Base-by-base conservation (phyloP, 2,888 invertebrate species). In the Eurytoma californica region DNA sequence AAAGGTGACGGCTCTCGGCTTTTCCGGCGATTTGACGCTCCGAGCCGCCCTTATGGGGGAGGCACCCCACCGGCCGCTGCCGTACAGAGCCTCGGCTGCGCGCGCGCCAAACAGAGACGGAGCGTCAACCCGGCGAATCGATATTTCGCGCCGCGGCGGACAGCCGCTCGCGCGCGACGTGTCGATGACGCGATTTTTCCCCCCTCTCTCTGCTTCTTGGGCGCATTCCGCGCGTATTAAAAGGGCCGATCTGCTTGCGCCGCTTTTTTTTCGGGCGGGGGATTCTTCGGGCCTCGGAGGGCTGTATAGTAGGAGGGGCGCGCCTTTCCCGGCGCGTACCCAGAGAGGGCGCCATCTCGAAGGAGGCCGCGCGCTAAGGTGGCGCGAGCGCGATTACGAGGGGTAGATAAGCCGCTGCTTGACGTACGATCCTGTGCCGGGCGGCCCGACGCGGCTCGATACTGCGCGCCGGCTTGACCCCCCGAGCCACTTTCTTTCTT, bases 111-210 rank as follows among this genome's bases (percentile, higher is more conserved):
- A 58, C 67, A 51, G 18, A 30, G 58, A 70, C 65, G 55, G 67
- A 57, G 72, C 72, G 66, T 51, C 57, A 67, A 66, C 39, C 51
- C 39, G 60, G 57, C 69, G 70, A 78, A 73, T 78, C 78, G 78
- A 78, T 78, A 78, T 78, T 73, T 78, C 78, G 72, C 77, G 58
- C 66, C 51, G 68, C 76, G 69, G 61, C 58, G 75, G 63, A 51
- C 61, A 67, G 24, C 61, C 3, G 24, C 14, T 28, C 13, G 3
- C 16, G 47, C 24, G 30, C 69, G 69, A 63, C 72, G 66, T 67
- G 77, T 72, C 77, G 77, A 77, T 77, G 78, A 73, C 57, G 69
- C 73, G 61, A 72, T 73, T 78, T 72, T 70, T 77, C 55, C 39
- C 30, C 47, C 28, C 58, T n/a, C 20, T 60, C n/a, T 75, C 47